These are phyloP conservation scores for Passerina amoena DNA, from an alignment of 2,113 vertebrate genomes.

Conservation along the genomic window DNA sequence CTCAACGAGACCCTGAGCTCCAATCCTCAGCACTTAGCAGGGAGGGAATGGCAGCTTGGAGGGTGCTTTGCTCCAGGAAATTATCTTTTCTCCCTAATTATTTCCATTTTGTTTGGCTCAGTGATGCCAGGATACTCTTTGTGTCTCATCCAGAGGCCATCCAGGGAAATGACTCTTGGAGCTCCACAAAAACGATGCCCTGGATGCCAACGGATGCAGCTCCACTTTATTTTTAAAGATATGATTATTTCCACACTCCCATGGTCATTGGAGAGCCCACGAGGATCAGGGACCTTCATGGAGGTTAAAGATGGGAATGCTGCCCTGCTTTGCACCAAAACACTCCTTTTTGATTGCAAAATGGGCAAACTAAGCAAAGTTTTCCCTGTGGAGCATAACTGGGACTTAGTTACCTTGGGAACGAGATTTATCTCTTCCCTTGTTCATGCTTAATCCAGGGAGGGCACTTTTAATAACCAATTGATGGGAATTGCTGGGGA, in stretches of 20 bases:
- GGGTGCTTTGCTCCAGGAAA: constrained; percentile 9
- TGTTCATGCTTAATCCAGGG: constrained; percentile 65
- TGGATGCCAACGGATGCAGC: not conserved
- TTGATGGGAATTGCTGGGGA: constrained; percentile 77
- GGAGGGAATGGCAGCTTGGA: not conserved
- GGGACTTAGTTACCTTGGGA: constrained; percentile 73
- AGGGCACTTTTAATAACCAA: constrained; percentile 81
- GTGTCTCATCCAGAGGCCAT: not conserved
- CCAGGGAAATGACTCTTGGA: not conserved
- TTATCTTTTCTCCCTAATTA: constrained; percentile 12
- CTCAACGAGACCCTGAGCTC: not conserved
- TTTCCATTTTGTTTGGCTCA: constrained; percentile 25
- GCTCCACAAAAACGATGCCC: not conserved
- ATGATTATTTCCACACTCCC: not conserved
- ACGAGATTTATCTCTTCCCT: constrained; percentile 71
- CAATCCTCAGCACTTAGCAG: not conserved
- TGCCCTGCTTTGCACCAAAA: not conserved
- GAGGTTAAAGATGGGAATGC: not conserved
- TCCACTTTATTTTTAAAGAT: not conserved
- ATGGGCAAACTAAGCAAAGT: not conserved
- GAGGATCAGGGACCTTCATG: not conserved
- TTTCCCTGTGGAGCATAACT: not conserved
- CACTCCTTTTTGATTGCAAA: not conserved
- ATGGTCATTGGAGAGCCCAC: not conserved
- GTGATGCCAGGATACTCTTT: not conserved